Percentiles rank a stretch among this genome's conserved stretches.
phyloP scores from a whole-genome alignment of 2,888 invertebrate genomes.

The Blera fallax region DNA sequence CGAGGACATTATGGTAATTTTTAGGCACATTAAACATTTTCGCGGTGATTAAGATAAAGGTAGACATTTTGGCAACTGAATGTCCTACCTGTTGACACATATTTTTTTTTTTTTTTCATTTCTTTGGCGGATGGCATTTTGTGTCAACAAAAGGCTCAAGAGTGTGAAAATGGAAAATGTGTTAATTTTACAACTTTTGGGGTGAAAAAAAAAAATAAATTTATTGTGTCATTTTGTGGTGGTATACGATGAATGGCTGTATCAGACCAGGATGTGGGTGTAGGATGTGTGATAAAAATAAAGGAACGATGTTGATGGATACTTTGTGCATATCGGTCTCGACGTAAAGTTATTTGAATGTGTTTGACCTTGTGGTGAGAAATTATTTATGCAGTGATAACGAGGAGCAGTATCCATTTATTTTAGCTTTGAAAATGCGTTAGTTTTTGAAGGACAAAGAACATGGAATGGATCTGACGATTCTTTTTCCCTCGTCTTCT shows the following conservation, averaged over 20 bases:
- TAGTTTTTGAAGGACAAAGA: no score
- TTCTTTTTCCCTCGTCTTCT: no score
- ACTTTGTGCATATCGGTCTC: slow-evolving; percentile 18
- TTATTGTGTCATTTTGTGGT: slow-evolving; percentile 43
- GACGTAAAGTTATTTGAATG: not conserved
- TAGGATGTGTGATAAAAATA: slow-evolving; percentile 4
- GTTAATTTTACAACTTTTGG: slow-evolving; percentile 50
- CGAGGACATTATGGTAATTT: slow-evolving; percentile 67
- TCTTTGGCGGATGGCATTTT: not conserved
- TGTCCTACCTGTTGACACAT: slow-evolving; percentile 60
- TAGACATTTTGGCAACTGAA: slow-evolving; percentile 56
- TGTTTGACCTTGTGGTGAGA: slow-evolving; percentile 10
- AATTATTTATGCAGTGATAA: not conserved
- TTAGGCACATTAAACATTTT: slow-evolving; percentile 56
- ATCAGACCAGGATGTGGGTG: not conserved
- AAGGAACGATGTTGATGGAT: slow-evolving; percentile 7
- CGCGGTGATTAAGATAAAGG: slow-evolving; percentile 69
- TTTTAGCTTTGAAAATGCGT: no score
- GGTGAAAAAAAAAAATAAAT: slow-evolving; percentile 41
- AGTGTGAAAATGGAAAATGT: slow-evolving; percentile 57
- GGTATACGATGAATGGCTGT: not conserved
- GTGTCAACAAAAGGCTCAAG: slow-evolving; percentile 25
- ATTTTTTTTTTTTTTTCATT: not conserved
- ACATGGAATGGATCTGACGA: no score
- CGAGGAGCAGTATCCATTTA: not conserved